These are phyloP conservation scores for Drosophila serrata DNA, from an alignment of 1,140 invertebrate species.

Conservation along the genomic window DNA sequence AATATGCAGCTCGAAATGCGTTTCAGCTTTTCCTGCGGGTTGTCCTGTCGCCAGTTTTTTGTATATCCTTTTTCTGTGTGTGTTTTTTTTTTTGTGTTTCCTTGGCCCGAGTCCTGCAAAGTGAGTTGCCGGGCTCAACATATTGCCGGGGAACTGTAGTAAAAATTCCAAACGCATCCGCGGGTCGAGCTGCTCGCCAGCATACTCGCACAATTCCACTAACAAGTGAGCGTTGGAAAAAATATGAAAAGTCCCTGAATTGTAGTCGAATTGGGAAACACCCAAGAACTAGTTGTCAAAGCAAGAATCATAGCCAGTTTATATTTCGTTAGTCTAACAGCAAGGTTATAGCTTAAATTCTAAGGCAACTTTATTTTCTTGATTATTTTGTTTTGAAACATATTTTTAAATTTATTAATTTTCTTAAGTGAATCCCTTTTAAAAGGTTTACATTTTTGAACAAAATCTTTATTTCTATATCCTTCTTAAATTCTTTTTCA, in stretches of 20 bases:
- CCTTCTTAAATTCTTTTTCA: neutral
- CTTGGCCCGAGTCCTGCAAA: constrained; percentile 33
- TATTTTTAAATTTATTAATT: neutral
- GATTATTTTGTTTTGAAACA: neutral
- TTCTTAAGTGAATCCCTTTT: neutral
- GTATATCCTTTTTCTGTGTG: constrained; percentile 24
- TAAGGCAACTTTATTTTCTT: neutral
- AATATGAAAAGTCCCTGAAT: neutral
- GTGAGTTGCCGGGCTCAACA: constrained; percentile 54
- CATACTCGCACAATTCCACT: constrained; percentile 35
- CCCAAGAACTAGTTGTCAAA: neutral
- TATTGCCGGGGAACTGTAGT: constrained; percentile 40
- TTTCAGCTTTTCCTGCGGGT: constrained; percentile 45
- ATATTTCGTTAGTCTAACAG: neutral
- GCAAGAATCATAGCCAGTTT: neutral
- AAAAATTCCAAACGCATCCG: constrained; percentile 43
- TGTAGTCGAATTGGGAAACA: neutral
- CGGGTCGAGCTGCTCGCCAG: constrained; percentile 34
- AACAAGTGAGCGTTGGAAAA: constrained; percentile 37
- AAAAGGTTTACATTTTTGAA: neutral
- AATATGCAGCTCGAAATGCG: constrained; percentile 56
- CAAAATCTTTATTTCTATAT: too few relatives aligned
- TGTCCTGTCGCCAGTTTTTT: constrained; percentile 30
- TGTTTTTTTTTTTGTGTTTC: too few relatives aligned
- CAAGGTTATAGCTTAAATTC: too few relatives aligned